Base-by-base conservation (phyloP, 1,140 invertebrate species). In the Teleogryllus occipitalis region DNA sequence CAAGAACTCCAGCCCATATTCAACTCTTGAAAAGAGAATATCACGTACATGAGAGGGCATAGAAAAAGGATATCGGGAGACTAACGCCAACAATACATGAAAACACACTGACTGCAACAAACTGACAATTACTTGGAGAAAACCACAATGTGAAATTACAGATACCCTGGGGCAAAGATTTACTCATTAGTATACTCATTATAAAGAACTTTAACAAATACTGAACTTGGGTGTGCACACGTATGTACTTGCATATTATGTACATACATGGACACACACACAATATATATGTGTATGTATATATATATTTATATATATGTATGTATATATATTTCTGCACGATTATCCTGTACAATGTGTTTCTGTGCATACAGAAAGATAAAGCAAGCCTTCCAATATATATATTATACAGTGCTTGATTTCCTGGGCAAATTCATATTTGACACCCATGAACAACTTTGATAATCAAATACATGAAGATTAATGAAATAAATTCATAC, bases 281-380 rank as follows among this genome's bases (percentile, higher is more conserved):
- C 27, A 39, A 39, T 39, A 39, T 39, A 39, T 39, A 39, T 73
- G 21, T 73, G 27, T 2, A 39, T 39, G 27, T 39, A 39, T 39
- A 39, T 73, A 73, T 18, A 73, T 73, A 73, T 21, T 73, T 18
- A 21, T 73, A 73, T 73, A 73, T 18, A 18, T 73, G 15, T 73
- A 73, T 73, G 15, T 73, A 18, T 73, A 18, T 73, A 21, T 73
- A 73, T 73, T 18, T 18, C 21, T 39, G 27, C 27, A 39, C 27
- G 27, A 39, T 75, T 80, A 80, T 80, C 79, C 79, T 80, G 79
- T 80, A 80, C 79, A 80, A 80, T 80, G 74, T 80, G 75, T 80
- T 80, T 39, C 74, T 80, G 79, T 80, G 65, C 75, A 75, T 80
- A 80, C 79, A 80, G 74, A 80, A 80, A 80, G 75, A 76, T 75